Base-by-base conservation (phyloP, 1,140 invertebrate genomes). In the Stegodyphus dumicola region DNA sequence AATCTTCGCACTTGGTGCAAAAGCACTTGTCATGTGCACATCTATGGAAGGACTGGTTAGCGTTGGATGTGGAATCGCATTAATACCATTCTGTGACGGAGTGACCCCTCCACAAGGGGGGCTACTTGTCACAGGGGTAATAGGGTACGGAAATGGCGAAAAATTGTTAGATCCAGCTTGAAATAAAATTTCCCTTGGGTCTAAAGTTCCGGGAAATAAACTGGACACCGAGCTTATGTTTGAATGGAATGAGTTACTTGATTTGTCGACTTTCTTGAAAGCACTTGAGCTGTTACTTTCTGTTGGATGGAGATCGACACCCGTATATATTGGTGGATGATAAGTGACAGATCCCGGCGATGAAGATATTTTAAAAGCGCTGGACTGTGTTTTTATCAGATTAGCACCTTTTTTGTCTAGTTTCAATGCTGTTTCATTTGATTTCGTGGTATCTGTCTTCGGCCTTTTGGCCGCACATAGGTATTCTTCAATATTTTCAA, bases 201-300 rank as follows among this genome's bases (percentile, higher is more conserved):
- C 76, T 64, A 86, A n/a, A 2, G 71, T 17, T 6, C 75, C 56
- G 6, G 84, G 49, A n/a, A 86, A 86, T 7, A 86, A 51, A 64
- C n/a, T 60, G 7, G 70, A 18, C 7, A 85, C 9, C 1, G 70
- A 53, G 3, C 51, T 53, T 65, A 78, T 71, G n/a, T 64, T 77
- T 2, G 84, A 52, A 67, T 70, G 53, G n/a, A 67, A 70, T 4
- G 74, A 17, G 10, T 33, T 52, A 13, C 56, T 79, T 11, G 85
- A 80, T 75, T 86, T 86, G 18, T 85, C 81, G 11, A 87, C 87
- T 67, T 85, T 87, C n/a, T 85, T 85, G 74, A 87, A 87, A 15
- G 87, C 87, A 66, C 87, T 87, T 6, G 85, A 70, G 6, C 33
- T 52, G 51, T 69, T 81, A n/a, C n/a, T 71, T 18, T 75, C 64